These are phyloP conservation scores for Yasuhikotakia modesta DNA, from an alignment of 2,797 vertebrate genomes.

Conservation along the genomic window DNA sequence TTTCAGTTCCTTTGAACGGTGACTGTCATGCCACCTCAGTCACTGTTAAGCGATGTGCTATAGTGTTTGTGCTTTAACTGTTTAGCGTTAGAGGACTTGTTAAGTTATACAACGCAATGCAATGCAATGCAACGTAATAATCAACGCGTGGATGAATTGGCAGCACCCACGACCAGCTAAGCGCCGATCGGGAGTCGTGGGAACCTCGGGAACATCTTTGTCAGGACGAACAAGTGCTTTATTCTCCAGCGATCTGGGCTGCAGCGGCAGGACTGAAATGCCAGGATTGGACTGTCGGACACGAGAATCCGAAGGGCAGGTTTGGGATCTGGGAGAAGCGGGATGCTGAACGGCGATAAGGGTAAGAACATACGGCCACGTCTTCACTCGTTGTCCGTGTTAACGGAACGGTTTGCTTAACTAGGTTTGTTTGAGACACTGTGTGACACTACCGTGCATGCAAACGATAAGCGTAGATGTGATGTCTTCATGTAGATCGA, in stretches of 20 bases:
- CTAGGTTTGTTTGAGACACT: background rate
- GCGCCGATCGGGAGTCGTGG: constrained; percentile 21
- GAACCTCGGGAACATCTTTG: background rate
- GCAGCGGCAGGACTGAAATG: constrained; percentile 24
- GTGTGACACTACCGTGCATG: too few species aligned
- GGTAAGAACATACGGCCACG: constrained; percentile 46
- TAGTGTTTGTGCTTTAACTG: background rate
- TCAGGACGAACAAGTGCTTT: constrained; percentile 26
- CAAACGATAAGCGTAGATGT: background rate
- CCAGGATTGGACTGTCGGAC: constrained; percentile 41
- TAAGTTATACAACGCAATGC: too few species aligned
- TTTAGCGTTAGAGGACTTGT: background rate
- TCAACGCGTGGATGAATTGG: constrained; percentile 23
- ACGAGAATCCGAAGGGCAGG: constrained; percentile 42
- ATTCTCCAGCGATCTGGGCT: constrained; percentile 1
- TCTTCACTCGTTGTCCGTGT: constrained; percentile 7
- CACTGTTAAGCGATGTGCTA: background rate
- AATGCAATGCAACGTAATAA: background rate
- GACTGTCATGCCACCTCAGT: constrained; percentile 6
- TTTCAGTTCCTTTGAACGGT: constrained; percentile 8
- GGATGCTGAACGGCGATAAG: constrained; percentile 47
- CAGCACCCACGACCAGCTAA: constrained; percentile 10
- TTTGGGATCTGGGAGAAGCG: constrained; percentile 44
- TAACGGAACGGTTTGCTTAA: background rate
- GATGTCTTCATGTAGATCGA: background rate